Evolutionary conservation across 2,113 vertebrate species (phyloP).

Genomic region (Puntigrus tetrazona): DNA sequence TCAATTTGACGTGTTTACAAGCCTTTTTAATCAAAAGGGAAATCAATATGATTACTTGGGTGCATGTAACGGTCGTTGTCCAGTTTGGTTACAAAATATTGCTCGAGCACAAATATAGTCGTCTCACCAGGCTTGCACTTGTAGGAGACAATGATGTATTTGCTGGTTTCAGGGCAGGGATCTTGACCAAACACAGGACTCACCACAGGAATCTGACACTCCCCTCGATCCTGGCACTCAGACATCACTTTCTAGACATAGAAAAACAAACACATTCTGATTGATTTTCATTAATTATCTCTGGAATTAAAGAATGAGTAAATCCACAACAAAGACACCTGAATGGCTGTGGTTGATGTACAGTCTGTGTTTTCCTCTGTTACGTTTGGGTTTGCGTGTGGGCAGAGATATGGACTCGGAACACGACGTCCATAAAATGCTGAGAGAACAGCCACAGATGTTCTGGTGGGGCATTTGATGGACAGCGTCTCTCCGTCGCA

Average conservation of each 20-base stretch:
- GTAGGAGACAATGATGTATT: constrained; percentile 85
- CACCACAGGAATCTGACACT: constrained; percentile 82
- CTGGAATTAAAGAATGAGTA: background rate
- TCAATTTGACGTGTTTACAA: background rate
- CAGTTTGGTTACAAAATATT: background rate
- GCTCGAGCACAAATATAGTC: background rate
- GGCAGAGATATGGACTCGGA: constrained; percentile 77
- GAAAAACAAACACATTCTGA: constrained; percentile 13
- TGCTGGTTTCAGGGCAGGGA: constrained; percentile 83
- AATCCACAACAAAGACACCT: constrained; percentile 69
- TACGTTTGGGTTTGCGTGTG: constrained; percentile 58
- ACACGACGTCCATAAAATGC: constrained; percentile 87
- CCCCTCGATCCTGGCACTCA: constrained; percentile 83
- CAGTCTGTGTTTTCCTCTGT: constrained; percentile 77
- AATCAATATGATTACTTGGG: background rate
- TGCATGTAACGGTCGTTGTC: background rate
- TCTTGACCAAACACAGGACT: constrained; percentile 84
- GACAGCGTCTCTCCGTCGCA: constrained; percentile 82
- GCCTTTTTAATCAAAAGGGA: background rate
- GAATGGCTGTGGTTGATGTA: constrained; percentile 70
- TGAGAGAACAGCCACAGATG: constrained; percentile 80
- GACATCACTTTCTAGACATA: constrained; percentile 80
- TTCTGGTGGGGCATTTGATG: constrained; percentile 81
- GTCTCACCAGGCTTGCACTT: constrained; percentile 85
- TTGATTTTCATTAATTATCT: background rate